Evolutionary conservation across 2,888 invertebrate genomes (phyloP).

Genomic region (Cylindroiulus punctatus): DNA sequence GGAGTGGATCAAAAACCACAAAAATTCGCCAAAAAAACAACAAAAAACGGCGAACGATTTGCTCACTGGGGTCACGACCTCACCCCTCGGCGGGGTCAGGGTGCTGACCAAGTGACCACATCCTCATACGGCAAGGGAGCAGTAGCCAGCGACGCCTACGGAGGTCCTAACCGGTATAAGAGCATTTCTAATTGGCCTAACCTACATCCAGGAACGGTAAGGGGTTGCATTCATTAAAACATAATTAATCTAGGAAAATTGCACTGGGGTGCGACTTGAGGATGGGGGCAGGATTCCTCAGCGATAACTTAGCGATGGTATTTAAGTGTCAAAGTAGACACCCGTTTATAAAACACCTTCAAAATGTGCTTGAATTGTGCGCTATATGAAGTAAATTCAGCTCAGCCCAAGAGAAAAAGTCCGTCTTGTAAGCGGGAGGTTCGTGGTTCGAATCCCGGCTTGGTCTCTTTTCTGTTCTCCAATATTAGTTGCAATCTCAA

Average conservation of each 20-base stretch:
- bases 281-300: neutral
- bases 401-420: too few species aligned
- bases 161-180: conserved; percentile 19
- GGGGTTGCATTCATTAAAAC: conserved; percentile 26
- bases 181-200: conserved; percentile 16
- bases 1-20: conserved; percentile 41
- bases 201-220: conserved; percentile 26
- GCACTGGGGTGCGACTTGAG: neutral
- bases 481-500: too few species aligned
- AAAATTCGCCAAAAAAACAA: neutral
- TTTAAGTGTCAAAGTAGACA: neutral
- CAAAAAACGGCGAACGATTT: conserved; percentile 4
- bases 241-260: neutral
- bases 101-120: conserved; percentile 40
- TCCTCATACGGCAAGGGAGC: conserved; percentile 19
- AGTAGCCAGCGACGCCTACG: neutral
- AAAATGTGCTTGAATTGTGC: too few species aligned
- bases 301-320: neutral
- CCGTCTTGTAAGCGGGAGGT: too few species aligned
- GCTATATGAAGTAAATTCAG: too few species aligned
- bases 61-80: neutral
- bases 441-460: too few species aligned
- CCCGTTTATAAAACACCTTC: too few species aligned
- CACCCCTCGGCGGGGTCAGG: conserved; percentile 27
- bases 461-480: too few species aligned